Evolutionary conservation across 2,888 invertebrate genomes (phyloP).

Genomic region (Ceratothoa steindachneri): DNA sequence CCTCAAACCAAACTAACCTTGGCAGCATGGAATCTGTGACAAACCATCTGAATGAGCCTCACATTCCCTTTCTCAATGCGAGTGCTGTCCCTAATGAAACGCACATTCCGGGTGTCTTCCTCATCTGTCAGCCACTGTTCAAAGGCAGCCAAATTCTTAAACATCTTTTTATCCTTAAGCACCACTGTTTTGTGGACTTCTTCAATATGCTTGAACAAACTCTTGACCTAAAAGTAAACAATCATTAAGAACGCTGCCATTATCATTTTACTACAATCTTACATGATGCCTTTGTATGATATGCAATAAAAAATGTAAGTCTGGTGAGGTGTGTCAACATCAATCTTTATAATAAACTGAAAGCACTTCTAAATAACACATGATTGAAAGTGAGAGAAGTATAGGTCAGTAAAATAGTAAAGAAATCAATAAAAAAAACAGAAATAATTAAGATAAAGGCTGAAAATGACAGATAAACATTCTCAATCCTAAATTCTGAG

Average conservation of each 20-base stretch:
- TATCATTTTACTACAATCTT: background rate
- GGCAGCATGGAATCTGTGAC: conserved; percentile 37
- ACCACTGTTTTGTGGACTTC: conserved; percentile 35
- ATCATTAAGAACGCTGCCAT: background rate
- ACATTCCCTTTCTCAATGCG: conserved; percentile 39
- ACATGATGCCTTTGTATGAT: too few relatives aligned
- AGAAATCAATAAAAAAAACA: too few relatives aligned
- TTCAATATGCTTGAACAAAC: conserved; percentile 40
- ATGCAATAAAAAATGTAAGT: too few relatives aligned
- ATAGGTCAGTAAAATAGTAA: too few relatives aligned
- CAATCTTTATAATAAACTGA: too few relatives aligned
- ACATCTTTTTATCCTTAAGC: conserved; percentile 29
- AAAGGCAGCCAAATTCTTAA: conserved; percentile 26
- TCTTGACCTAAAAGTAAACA: conserved; percentile 24
- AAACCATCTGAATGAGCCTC: conserved; percentile 43
- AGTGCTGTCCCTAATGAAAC: conserved; percentile 38
- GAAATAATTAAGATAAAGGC: too few relatives aligned
- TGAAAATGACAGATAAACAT: too few relatives aligned
- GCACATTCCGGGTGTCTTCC: conserved; percentile 35
- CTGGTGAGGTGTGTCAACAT: too few relatives aligned
- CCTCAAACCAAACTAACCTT: conserved; percentile 34
- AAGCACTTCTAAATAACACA: too few relatives aligned
- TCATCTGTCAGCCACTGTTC: conserved; percentile 37
- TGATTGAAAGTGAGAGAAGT: too few relatives aligned
- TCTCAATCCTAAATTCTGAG: too few relatives aligned